Evolutionary conservation across 2,888 invertebrate genomes (phyloP).

Genomic region (Electrophaes corylata): DNA sequence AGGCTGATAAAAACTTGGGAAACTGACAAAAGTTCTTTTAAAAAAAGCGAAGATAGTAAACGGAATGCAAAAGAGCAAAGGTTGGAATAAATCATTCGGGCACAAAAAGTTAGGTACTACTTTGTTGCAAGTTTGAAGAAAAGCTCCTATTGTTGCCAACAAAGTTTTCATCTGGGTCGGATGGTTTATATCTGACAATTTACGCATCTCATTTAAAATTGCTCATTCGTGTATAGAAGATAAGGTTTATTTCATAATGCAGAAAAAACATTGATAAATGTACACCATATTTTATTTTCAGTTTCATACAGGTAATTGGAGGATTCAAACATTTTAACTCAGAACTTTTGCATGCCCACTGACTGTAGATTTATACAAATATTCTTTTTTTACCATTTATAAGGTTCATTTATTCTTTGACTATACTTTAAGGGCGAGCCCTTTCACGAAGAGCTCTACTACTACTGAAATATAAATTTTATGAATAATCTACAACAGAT

Average conservation of each 20-base stretch:
- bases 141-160: neutral
- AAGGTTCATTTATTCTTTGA: too few relatives aligned
- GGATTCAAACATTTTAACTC: too few relatives aligned
- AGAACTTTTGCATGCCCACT: too few relatives aligned
- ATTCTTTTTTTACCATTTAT: too few relatives aligned
- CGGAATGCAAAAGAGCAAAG: neutral
- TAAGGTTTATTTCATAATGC: too few relatives aligned
- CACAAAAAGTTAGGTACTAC: constrained; percentile 45
- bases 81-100: constrained; percentile 57
- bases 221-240: neutral
- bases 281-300: too few relatives aligned
- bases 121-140: constrained; percentile 19
- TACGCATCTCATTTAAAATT: neutral
- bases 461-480: too few relatives aligned
- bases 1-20: neutral
- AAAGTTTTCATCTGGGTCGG: neutral
- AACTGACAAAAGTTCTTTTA: neutral
- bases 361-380: too few relatives aligned
- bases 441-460: too few relatives aligned
- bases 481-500: too few relatives aligned
- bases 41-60: neutral
- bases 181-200: neutral
- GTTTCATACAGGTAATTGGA: too few relatives aligned
- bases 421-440: too few relatives aligned
- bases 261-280: constrained; percentile 7